Conservation (phyloP, 2,888 invertebrate species). For the Ypsolopha sequella region DNA sequence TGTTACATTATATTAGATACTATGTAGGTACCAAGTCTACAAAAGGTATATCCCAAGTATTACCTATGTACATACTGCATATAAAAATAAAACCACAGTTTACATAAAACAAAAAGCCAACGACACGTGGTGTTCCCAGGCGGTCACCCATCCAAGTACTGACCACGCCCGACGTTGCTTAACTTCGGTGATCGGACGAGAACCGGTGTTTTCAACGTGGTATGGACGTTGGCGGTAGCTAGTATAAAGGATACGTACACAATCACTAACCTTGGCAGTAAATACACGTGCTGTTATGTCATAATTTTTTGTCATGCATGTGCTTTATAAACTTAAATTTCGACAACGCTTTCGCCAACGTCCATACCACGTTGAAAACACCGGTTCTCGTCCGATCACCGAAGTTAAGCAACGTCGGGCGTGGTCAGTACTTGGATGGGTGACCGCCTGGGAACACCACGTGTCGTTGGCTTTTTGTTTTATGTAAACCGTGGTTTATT, state of each 20-base stretch:
- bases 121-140: constrained; percentile 18
- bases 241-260: too few relatives aligned
- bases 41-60: too few relatives aligned
- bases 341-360: constrained; percentile 29
- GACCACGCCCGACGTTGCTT: constrained; percentile 54
- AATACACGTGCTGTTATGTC: too few relatives aligned
- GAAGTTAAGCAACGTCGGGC: constrained; percentile 14
- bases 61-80: too few relatives aligned
- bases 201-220: constrained; percentile 54
- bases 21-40: too few relatives aligned
- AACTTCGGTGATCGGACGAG: constrained; percentile 61
- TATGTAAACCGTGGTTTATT: too few relatives aligned
- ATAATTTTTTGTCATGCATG: too few relatives aligned
- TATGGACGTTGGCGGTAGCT: constrained; percentile 43
- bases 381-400: constrained; percentile 16
- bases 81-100: too few relatives aligned
- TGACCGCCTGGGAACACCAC: constrained; percentile 32
- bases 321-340: too few relatives aligned
- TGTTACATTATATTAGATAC: too few relatives aligned
- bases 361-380: constrained; percentile 40
- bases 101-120: constrained; percentile 14
- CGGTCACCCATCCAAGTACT: constrained; percentile 20
- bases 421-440: constrained; percentile 20
- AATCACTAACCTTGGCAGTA: too few relatives aligned
- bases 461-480: constrained; percentile 37